Evolutionary conservation across 2,797 vertebrate genomes (phyloP).

Genomic region (Aythya fuligula): DNA sequence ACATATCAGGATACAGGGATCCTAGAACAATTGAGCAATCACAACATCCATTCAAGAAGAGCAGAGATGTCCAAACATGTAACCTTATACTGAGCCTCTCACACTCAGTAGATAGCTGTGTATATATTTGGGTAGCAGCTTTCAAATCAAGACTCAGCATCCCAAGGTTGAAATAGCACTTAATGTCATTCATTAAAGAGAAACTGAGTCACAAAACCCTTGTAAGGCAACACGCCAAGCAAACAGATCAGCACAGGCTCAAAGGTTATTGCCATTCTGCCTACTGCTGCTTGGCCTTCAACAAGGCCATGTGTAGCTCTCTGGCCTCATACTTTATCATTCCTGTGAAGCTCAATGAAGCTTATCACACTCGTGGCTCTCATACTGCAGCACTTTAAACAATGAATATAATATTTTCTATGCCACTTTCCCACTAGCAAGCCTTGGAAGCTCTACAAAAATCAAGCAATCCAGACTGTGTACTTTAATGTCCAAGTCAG

Average conservation of each 20-base stretch:
- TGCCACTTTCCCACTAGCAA: neutral
- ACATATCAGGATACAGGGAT: constrained; percentile 83
- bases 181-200: neutral
- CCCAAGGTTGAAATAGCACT: neutral
- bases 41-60: constrained; percentile 39
- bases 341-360: neutral
- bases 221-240: neutral
- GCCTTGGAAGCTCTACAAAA: neutral
- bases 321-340: neutral
- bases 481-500: neutral
- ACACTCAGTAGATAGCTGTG: neutral
- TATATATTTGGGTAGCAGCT: neutral
- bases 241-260: neutral
- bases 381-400: neutral
- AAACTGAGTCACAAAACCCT: neutral
- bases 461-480: neutral
- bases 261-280: neutral
- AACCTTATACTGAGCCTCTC: neutral
- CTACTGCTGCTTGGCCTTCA: neutral
- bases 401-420: neutral
- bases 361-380: neutral
- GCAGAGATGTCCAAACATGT: neutral
- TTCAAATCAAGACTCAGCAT: neutral
- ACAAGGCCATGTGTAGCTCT: neutral
- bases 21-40: constrained; percentile 75